These are phyloP conservation scores for Eubasilissa regina DNA, from an alignment of 1,140 invertebrate species.

Conservation along the genomic window DNA sequence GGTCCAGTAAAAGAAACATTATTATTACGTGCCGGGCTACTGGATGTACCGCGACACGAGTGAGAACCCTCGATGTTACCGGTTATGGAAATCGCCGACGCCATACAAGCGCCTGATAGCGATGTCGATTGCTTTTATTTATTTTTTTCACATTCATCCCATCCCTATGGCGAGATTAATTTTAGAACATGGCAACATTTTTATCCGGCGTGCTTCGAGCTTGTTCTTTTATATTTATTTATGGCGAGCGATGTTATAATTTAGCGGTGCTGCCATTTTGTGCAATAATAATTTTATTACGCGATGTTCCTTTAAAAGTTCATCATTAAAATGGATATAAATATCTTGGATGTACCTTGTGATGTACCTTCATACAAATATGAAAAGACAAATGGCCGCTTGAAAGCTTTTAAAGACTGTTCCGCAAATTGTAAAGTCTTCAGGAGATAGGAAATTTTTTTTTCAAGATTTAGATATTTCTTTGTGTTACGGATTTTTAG, in stretches of 20 bases:
- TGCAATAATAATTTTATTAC: slow-evolving; percentile 7
- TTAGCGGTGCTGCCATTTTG: neutral
- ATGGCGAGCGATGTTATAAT: slow-evolving; percentile 28
- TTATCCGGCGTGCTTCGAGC: slow-evolving; percentile 8
- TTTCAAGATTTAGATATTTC: no score
- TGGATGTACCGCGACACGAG: no score
- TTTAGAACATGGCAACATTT: slow-evolving; percentile 40
- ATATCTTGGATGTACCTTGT: neutral
- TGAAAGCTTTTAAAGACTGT: no score
- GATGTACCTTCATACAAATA: no score
- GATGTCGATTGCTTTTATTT: neutral
- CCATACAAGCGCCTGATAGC: slow-evolving; percentile 23
- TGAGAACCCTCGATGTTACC: neutral
- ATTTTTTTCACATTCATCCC: slow-evolving; percentile 9
- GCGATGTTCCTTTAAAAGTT: neutral
- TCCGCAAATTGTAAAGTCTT: no score
- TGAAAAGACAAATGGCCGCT: no score
- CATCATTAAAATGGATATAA: slow-evolving; percentile 15
- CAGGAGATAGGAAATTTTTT: no score
- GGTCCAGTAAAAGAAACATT: neutral
- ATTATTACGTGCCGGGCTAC: neutral
- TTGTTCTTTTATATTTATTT: slow-evolving; percentile 28
- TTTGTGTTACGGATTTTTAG: no score
- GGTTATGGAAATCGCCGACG: slow-evolving; percentile 36
- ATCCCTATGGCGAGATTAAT: slow-evolving; percentile 25